Percentiles rank a stretch among this genome's conserved stretches.
Evolutionary conservation across 1,140 invertebrate genomes (phyloP).

Genomic region (Diuraphis noxia): DNA sequence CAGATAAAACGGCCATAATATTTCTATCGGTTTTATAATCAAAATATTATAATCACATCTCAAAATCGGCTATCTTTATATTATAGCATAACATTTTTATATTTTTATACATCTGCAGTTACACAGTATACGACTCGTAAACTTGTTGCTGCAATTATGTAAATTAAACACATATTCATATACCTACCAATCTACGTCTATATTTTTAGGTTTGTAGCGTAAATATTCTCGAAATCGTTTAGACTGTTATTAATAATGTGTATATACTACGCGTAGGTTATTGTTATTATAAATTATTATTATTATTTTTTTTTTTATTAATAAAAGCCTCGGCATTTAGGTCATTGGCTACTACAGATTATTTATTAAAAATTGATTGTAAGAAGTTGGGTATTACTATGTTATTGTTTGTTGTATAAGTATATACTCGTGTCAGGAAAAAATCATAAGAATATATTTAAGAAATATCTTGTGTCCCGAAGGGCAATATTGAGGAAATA

Average conservation of each 20-base stretch:
- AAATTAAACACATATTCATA: background rate
- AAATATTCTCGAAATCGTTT: background rate
- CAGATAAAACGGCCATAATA: background rate
- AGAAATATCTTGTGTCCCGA: too few relatives aligned
- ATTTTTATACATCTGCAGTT: background rate
- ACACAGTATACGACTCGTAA: background rate
- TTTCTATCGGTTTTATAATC: background rate
- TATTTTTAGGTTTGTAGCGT: background rate
- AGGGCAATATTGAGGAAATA: too few relatives aligned
- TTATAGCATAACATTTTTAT: too few relatives aligned
- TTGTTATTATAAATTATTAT: background rate
- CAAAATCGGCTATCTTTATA: background rate
- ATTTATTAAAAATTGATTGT: too few relatives aligned
- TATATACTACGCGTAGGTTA: background rate
- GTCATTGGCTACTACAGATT: too few relatives aligned
- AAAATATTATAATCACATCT: background rate
- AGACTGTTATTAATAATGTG: too few relatives aligned
- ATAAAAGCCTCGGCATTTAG: too few relatives aligned
- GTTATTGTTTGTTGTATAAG: too few relatives aligned
- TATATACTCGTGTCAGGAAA: too few relatives aligned
- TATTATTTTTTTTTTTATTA: too few relatives aligned
- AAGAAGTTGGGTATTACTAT: too few relatives aligned
- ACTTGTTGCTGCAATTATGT: background rate
- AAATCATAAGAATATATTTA: too few relatives aligned
- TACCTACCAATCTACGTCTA: background rate